Evolutionary conservation across 2,888 invertebrate species (phyloP).

Genomic region (Cheilosia variabilis): DNA sequence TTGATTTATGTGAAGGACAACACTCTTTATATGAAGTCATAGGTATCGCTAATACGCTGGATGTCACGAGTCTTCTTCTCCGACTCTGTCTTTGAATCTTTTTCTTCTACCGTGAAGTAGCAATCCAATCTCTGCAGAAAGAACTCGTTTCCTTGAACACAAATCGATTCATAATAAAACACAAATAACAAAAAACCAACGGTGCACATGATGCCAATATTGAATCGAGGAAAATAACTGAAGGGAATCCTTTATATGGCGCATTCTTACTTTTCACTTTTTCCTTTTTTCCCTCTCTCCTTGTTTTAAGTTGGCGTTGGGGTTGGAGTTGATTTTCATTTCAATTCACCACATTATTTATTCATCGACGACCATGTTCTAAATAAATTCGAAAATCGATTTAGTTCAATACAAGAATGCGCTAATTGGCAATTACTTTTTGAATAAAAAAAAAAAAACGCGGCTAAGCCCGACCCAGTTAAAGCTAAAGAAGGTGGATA

Average conservation of each 20-base stretch:
- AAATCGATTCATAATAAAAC: conserved; percentile 47
- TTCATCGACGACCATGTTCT: conserved; percentile 41
- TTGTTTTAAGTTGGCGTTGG: conserved; percentile 13
- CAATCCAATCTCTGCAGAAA: conserved; percentile 8
- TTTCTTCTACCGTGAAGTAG: conserved; percentile 23
- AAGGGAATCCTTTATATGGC: conserved; percentile 3
- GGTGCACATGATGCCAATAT: conserved; percentile 47
- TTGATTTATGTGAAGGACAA: neutral
- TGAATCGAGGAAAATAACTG: conserved; percentile 16
- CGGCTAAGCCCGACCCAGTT: conserved; percentile 58
- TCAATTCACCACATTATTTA: conserved; percentile 33
- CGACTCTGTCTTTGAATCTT: conserved; percentile 8
- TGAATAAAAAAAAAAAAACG: conserved; percentile 40
- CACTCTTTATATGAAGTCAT: neutral
- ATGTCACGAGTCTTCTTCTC: neutral
- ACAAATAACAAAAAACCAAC: conserved; percentile 4
- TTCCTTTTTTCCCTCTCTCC: conserved; percentile 13
- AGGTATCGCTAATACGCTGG: neutral
- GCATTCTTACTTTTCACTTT: conserved; percentile 1
- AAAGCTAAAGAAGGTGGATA: conserved; percentile 9
- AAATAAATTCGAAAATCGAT: conserved; percentile 51
- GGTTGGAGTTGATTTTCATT: conserved; percentile 38
- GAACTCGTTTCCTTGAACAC: conserved; percentile 47
- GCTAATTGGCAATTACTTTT: conserved; percentile 61
- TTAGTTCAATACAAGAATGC: conserved; percentile 45